A percentile compares a stretch with the other conserved stretches of the same genome.
These are phyloP conservation scores for Dipus sagitta DNA, from an alignment of 2,797 vertebrate species.

Conservation along the genomic window DNA sequence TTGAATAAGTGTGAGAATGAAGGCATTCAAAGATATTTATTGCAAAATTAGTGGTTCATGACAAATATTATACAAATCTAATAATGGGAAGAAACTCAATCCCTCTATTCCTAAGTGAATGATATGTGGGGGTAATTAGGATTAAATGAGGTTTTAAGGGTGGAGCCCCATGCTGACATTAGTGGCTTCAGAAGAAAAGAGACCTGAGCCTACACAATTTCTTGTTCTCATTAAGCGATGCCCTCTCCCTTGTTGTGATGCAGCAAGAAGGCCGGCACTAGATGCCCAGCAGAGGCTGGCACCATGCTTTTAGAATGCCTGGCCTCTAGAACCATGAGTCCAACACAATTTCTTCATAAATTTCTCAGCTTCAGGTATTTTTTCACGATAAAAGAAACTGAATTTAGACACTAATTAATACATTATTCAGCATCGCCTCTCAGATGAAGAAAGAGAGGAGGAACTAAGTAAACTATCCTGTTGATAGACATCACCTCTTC, in stretches of 20 bases:
- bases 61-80: too few species aligned
- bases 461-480: not conserved
- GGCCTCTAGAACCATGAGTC: not conserved
- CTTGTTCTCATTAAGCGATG: not conserved
- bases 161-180: not conserved
- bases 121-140: not conserved
- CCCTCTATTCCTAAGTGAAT: not conserved
- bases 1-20: too few species aligned
- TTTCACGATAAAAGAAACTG: not conserved
- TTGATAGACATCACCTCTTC: not conserved
- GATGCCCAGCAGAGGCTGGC: not conserved
- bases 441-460: not conserved
- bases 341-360: not conserved
- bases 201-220: not conserved
- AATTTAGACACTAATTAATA: not conserved
- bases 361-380: not conserved
- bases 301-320: not conserved
- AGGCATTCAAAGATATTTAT: too few species aligned
- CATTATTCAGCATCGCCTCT: not conserved
- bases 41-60: too few species aligned
- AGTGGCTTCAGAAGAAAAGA: not conserved
- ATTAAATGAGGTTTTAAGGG: not conserved
- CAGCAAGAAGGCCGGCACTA: not conserved
- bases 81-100: not conserved
- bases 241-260: not conserved